Evolutionary conservation across 2,113 vertebrate genomes (phyloP).

Genomic region (Passer domesticus): DNA sequence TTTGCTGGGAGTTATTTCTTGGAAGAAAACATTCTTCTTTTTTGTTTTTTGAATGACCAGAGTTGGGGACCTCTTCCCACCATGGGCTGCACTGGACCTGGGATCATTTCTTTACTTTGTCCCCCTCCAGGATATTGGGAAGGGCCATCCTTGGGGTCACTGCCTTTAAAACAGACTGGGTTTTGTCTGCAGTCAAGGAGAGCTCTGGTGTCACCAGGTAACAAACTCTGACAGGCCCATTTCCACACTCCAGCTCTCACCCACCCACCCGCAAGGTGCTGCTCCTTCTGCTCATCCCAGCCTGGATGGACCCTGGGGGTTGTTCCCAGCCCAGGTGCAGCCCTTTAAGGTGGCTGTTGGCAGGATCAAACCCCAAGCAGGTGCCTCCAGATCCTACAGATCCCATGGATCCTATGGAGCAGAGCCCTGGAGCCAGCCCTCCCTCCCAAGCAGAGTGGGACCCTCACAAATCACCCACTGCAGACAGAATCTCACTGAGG

Average conservation of each 20-base stretch:
- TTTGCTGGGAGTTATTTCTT: not conserved
- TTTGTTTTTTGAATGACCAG: not conserved
- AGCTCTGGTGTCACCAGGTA: not conserved
- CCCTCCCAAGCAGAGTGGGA: not conserved
- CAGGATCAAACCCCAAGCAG: not conserved
- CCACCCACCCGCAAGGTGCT: not conserved
- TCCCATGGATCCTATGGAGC: rapidly evolving
- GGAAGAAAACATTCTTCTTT: not conserved
- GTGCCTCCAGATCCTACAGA: rapidly evolving
- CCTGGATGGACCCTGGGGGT: not conserved
- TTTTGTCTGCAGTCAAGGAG: not conserved
- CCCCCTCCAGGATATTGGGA: not conserved
- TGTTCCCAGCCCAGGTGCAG: too few relatives aligned
- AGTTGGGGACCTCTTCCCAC: not conserved
- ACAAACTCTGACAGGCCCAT: not conserved
- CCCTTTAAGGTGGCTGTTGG: not conserved
- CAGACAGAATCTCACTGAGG: not conserved
- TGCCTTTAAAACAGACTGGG: not conserved
- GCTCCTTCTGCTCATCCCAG: not conserved
- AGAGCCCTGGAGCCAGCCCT: not conserved
- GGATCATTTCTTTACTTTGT: not conserved
- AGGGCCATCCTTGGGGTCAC: not conserved
- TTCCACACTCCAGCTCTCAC: not conserved
- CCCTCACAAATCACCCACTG: rapidly evolving
- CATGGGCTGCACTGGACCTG: rapidly evolving